phyloP scores from a whole-genome alignment of 2,113 vertebrate genomes.

The Mesitornis unicolor region DNA sequence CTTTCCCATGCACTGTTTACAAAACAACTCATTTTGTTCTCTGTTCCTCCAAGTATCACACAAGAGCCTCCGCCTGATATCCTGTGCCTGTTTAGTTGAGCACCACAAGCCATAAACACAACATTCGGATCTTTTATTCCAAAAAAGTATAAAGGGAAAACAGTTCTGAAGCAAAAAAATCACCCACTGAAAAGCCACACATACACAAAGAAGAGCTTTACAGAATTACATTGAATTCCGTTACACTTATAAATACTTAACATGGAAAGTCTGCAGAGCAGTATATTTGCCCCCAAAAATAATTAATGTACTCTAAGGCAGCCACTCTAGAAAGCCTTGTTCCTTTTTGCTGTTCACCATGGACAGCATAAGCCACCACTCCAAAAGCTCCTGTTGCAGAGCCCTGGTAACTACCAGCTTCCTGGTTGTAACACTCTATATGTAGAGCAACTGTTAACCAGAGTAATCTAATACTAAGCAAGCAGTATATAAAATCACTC shows the following conservation, averaged over 20 bases:
- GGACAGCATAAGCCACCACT: neutral
- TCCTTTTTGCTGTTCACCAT: neutral
- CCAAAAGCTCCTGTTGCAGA: neutral
- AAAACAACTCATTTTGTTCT: neutral
- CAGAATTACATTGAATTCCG: neutral
- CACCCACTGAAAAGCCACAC: neutral
- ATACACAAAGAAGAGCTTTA: neutral
- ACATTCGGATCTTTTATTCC: neutral
- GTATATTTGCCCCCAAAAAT: neutral
- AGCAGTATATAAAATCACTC: neutral
- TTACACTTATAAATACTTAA: neutral
- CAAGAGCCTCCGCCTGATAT: neutral
- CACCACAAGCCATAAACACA: neutral
- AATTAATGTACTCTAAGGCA: neutral
- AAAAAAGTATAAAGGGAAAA: neutral
- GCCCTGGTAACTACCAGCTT: neutral
- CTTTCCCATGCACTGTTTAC: neutral
- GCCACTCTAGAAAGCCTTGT: neutral
- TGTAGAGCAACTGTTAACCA: neutral
- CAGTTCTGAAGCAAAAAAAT: neutral
- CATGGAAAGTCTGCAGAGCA: neutral
- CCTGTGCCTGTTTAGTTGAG: neutral
- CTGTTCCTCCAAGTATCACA: neutral
- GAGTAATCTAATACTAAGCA: neutral
- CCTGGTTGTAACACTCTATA: fast-evolving